Evolutionary conservation across 2,797 vertebrate species (phyloP).

Genomic region (Pygocentrus nattereri): DNA sequence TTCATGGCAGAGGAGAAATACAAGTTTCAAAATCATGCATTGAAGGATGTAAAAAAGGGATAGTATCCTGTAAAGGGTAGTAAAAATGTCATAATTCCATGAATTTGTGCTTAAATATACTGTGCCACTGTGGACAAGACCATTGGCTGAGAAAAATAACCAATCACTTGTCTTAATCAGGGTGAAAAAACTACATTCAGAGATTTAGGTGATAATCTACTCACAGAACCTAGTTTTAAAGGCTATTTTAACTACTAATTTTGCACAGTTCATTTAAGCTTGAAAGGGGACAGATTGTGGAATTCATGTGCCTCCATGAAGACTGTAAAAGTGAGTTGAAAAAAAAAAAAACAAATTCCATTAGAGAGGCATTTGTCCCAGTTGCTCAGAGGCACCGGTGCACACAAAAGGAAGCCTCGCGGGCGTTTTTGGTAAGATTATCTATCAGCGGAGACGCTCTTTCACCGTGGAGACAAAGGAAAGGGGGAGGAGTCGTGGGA

Average conservation of each 20-base stretch:
- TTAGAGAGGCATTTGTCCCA: conserved; percentile 56
- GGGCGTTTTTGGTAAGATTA: conserved; percentile 71
- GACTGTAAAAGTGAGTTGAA: conserved; percentile 49
- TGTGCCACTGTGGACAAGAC: neutral
- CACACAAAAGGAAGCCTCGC: conserved; percentile 66
- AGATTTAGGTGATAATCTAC: neutral
- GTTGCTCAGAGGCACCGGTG: conserved; percentile 66
- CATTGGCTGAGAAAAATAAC: neutral
- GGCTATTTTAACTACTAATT: neutral
- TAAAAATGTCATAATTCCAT: too few species aligned
- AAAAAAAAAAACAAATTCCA: conserved; percentile 41
- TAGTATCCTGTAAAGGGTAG: neutral
- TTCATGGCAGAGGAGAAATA: neutral
- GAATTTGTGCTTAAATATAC: too few species aligned
- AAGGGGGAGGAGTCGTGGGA: conserved; percentile 67
- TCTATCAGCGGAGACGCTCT: conserved; percentile 77
- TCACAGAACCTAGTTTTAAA: neutral
- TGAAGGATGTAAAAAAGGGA: neutral
- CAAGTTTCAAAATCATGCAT: neutral
- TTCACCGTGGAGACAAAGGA: conserved; percentile 77
- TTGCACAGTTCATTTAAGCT: conserved; percentile 38
- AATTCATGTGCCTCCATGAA: conserved; percentile 44
- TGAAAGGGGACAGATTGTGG: conserved; percentile 24
- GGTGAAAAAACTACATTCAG: neutral
- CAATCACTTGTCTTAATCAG: neutral